Conservation (phyloP, 2,113 vertebrate species). For the Synchiropus splendidus region DNA sequence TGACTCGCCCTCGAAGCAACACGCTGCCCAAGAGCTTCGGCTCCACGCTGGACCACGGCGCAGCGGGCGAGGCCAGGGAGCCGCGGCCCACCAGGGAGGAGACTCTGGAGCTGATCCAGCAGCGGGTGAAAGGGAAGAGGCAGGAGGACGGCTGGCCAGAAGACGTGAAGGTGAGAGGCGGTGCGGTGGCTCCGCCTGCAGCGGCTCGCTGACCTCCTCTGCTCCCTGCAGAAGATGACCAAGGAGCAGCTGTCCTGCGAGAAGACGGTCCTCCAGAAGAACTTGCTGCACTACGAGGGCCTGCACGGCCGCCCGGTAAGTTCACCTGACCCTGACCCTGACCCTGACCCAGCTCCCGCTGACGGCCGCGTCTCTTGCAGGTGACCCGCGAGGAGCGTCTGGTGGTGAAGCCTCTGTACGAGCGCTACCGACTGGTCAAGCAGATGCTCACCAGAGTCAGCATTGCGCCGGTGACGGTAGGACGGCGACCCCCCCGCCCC, state of each 20-base stretch:
- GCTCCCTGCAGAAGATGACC: conserved; percentile 79
- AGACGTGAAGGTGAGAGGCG: conserved; percentile 79
- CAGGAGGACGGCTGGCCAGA: conserved; percentile 86
- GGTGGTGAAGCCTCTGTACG: conserved; percentile 91
- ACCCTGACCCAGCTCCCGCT: background rate
- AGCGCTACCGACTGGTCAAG: conserved; percentile 92
- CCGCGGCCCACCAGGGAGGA: conserved; percentile 78
- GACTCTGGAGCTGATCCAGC: conserved; percentile 84
- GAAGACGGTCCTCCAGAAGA: conserved; percentile 93
- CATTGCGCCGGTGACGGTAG: conserved; percentile 87
- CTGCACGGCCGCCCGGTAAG: conserved; percentile 88
- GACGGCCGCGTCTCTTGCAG: conserved; percentile 40
- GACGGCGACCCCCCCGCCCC: conserved; percentile 27
- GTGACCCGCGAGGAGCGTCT: conserved; percentile 89
- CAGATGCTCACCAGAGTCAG: conserved; percentile 95
- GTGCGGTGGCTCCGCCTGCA: background rate
- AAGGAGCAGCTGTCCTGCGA: conserved; percentile 91
- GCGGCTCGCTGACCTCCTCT: background rate
- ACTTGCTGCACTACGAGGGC: conserved; percentile 92
- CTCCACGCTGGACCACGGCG: conserved; percentile 76
- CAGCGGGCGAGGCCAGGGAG: conserved; percentile 59
- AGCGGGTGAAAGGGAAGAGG: conserved; percentile 79
- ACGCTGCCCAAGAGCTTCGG: conserved; percentile 97
- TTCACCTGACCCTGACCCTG: background rate
- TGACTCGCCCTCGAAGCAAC: conserved; percentile 87